These are phyloP conservation scores for Troglohyphantes excavatus DNA, from an alignment of 2,888 invertebrate species.

Conservation along the genomic window DNA sequence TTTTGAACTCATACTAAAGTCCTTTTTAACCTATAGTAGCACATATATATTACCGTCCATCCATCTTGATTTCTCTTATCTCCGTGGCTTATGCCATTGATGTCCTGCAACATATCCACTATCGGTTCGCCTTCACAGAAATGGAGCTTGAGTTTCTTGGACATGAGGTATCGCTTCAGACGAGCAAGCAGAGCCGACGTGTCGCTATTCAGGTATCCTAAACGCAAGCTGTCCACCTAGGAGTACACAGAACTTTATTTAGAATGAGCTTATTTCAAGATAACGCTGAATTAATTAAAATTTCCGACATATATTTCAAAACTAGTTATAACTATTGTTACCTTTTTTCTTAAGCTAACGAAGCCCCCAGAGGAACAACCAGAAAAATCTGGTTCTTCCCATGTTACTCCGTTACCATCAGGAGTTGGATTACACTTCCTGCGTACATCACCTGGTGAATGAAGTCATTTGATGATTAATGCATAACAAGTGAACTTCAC, in stretches of 20 bases:
- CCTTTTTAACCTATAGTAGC: no score
- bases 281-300: no score
- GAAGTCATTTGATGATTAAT: background rate
- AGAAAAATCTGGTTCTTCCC: constrained; percentile 80
- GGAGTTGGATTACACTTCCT: constrained; percentile 42
- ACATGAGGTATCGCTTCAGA: constrained; percentile 71
- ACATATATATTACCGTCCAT: constrained; percentile 56
- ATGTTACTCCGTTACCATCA: constrained; percentile 46
- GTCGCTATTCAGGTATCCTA: constrained; percentile 72
- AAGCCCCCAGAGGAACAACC: constrained; percentile 78
- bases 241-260: background rate
- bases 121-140: constrained; percentile 76
- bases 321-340: constrained; percentile 19
- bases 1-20: no score
- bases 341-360: constrained; percentile 72
- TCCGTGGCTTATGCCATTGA: constrained; percentile 54
- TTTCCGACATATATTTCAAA: no score
- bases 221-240: constrained; percentile 73
- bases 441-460: constrained; percentile 60
- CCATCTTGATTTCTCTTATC: constrained; percentile 55
- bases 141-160: constrained; percentile 64
- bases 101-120: constrained; percentile 71
- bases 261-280: no score
- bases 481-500: no score
- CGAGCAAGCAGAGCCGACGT: constrained; percentile 32